Conservation (phyloP, 2,888 invertebrate genomes). For the Mesoligia furuncula region DNA sequence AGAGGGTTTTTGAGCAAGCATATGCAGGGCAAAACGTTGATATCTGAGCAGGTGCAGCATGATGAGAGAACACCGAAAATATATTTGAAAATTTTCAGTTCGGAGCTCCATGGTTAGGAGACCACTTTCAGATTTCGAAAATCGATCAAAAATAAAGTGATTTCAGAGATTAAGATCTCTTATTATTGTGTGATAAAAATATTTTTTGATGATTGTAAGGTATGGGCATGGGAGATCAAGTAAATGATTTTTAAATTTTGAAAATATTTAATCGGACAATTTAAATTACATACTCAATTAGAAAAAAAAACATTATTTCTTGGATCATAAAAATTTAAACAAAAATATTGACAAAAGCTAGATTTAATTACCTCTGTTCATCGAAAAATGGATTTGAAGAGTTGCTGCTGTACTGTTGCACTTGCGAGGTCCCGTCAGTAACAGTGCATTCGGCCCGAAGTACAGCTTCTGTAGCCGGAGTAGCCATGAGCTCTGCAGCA, state of each 20-base stretch:
- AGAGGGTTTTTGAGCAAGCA: too few relatives aligned
- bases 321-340: background rate
- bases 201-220: too few relatives aligned
- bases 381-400: background rate
- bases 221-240: background rate
- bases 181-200: too few relatives aligned
- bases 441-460: background rate
- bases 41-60: too few relatives aligned
- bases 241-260: background rate
- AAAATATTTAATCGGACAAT: conserved; percentile 11
- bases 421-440: background rate
- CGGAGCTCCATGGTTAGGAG: too few relatives aligned
- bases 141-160: too few relatives aligned
- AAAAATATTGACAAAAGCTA: background rate
- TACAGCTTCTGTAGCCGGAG: background rate
- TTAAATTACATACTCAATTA: background rate
- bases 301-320: too few relatives aligned
- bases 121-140: too few relatives aligned
- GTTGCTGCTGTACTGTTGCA: background rate
- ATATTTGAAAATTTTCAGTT: too few relatives aligned
- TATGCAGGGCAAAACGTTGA: too few relatives aligned
- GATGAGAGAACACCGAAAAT: too few relatives aligned
- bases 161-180: too few relatives aligned
- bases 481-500: background rate
- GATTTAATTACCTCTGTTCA: background rate